phyloP scores from a whole-genome alignment of 2,797 vertebrate species.

The Sarcoramphus papa region DNA sequence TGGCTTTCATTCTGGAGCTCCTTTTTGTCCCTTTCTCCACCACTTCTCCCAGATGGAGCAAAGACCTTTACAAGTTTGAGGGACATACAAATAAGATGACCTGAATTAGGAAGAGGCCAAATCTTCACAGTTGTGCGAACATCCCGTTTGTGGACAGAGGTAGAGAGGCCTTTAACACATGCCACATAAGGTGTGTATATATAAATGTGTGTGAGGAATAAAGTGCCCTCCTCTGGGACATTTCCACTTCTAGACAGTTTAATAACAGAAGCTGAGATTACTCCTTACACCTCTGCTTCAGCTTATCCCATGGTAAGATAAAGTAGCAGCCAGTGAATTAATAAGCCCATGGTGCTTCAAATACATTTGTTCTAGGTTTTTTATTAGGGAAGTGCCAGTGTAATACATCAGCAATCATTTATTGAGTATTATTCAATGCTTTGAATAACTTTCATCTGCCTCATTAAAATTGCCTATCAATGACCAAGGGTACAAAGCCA shows the following conservation, averaged over 20 bases:
- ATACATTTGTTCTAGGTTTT: neutral
- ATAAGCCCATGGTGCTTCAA: neutral
- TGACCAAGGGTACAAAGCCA: neutral
- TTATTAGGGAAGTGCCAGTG: neutral
- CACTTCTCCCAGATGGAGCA: neutral
- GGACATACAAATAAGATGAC: neutral
- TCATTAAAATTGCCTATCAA: slow-evolving; percentile 69
- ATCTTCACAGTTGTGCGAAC: neutral
- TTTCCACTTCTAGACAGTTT: slow-evolving; percentile 37
- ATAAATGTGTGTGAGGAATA: neutral
- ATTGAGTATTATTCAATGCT: slow-evolving; percentile 42
- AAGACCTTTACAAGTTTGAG: slow-evolving; percentile 19
- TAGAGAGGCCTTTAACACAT: neutral
- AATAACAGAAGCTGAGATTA: slow-evolving; percentile 26
- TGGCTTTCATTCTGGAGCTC: neutral
- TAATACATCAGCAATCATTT: slow-evolving; percentile 48
- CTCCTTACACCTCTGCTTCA: slow-evolving; percentile 13
- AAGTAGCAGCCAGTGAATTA: slow-evolving; percentile 23
- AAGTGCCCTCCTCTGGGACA: neutral
- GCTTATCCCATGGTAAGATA: neutral
- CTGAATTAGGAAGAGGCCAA: neutral
- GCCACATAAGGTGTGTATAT: neutral
- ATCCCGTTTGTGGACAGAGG: neutral
- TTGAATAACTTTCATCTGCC: slow-evolving; percentile 67
- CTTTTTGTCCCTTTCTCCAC: neutral